phyloP scores from a whole-genome alignment of 1,140 invertebrate genomes.

The Orius insidiosus region DNA sequence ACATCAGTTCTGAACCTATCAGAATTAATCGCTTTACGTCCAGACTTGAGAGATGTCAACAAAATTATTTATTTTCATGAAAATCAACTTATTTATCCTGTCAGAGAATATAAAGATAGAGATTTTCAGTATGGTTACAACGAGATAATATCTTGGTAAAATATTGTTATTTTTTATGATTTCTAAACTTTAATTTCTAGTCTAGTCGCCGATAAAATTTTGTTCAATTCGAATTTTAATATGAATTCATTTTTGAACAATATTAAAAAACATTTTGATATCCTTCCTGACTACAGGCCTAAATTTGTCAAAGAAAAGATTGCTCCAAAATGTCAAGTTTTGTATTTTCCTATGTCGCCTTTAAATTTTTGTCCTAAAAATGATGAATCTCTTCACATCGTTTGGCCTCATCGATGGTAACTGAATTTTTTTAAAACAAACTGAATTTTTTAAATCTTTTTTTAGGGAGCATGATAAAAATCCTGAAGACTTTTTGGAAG shows the following conservation, averaged over 20 bases:
- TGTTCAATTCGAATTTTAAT: conserved; percentile 61
- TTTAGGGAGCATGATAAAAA: conserved; percentile 56
- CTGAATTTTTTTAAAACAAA: conserved; percentile 31
- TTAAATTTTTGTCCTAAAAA: conserved; percentile 12
- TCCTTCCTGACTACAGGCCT: conserved; percentile 43
- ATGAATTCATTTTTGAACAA: conserved; percentile 42
- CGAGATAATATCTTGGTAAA: conserved; percentile 52
- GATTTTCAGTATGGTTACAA: conserved; percentile 67
- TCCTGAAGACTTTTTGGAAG: conserved; percentile 43
- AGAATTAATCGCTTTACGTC: conserved; percentile 46
- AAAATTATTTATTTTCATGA: conserved; percentile 68
- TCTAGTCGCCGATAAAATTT: conserved; percentile 46
- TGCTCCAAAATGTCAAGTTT: conserved; percentile 38
- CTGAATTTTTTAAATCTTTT: conserved; percentile 26
- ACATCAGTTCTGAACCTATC: conserved; percentile 56
- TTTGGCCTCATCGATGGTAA: conserved; percentile 57
- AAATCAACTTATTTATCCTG: conserved; percentile 59
- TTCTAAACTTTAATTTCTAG: conserved; percentile 47
- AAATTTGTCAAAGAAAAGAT: conserved; percentile 37
- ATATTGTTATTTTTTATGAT: conserved; percentile 85
- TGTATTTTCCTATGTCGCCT: conserved; percentile 47
- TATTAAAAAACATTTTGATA: conserved; percentile 42
- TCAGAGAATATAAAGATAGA: conserved; percentile 41
- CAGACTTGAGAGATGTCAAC: conserved; percentile 35
- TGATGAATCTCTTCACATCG: conserved; percentile 33